phyloP scores from a whole-genome alignment of 2,888 invertebrate genomes.

The Anodontia alba region DNA sequence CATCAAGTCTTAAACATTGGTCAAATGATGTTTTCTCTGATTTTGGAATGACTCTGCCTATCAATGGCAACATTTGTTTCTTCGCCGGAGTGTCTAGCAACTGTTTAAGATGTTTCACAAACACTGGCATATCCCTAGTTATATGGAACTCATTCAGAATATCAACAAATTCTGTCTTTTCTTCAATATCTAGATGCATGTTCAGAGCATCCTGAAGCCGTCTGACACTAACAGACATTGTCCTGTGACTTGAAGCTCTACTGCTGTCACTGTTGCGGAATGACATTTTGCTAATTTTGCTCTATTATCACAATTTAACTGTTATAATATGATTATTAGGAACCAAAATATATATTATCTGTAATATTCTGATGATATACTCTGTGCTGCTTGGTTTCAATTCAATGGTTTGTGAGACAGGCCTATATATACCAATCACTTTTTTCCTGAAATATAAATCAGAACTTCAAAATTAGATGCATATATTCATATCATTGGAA shows the following conservation, averaged over 20 bases:
- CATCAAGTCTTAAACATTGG: conserved; percentile 43
- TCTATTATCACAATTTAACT: too few species aligned
- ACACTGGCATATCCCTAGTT: conserved; percentile 74
- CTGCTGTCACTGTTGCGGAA: not conserved
- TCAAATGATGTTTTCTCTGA: conserved; percentile 76
- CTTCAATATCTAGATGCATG: conserved; percentile 72
- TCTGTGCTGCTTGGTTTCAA: too few species aligned
- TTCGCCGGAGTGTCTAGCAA: conserved; percentile 81
- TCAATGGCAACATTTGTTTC: conserved; percentile 70
- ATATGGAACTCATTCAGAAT: conserved; percentile 76
- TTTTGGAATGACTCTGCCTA: conserved; percentile 76
- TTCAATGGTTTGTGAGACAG: too few species aligned
- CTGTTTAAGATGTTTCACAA: conserved; percentile 70
- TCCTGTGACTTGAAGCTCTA: conserved; percentile 23
- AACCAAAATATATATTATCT: too few species aligned
- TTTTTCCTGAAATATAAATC: too few species aligned
- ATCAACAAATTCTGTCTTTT: conserved; percentile 75
- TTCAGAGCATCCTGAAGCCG: conserved; percentile 79
- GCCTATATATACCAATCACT: too few species aligned
- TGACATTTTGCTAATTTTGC: conserved; percentile 11
- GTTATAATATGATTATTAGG: conserved; percentile 3
- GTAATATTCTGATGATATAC: too few species aligned
- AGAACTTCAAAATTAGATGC: too few species aligned
- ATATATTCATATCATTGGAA: too few species aligned
- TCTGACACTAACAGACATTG: conserved; percentile 71